Conservation (phyloP, 2,888 invertebrate species). For the Lithophane semibrunnea region DNA sequence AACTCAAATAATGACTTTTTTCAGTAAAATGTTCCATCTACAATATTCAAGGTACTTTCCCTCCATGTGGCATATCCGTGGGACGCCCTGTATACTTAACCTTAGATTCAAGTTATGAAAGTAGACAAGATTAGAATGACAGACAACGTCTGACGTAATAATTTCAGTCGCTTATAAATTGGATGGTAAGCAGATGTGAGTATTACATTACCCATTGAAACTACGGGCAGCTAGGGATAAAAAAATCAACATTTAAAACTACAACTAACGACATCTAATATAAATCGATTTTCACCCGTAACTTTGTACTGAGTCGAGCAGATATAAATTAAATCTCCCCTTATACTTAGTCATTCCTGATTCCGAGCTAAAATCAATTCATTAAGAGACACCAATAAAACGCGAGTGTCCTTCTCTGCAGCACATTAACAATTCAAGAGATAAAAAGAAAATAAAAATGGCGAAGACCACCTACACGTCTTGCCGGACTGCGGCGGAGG, state of each 20-base stretch:
- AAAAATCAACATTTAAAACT: constrained; percentile 9
- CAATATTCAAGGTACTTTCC: no score
- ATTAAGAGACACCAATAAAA: constrained; percentile 74
- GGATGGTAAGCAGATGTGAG: not conserved
- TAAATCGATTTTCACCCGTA: constrained; percentile 60
- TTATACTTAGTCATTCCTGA: constrained; percentile 68
- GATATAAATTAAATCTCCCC: constrained; percentile 65
- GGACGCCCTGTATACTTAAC: not conserved
- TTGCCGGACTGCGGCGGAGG: constrained; percentile 61
- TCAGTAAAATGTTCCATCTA: no score
- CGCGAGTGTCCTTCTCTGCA: constrained; percentile 68
- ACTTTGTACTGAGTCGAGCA: constrained; percentile 57
- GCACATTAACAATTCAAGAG: constrained; percentile 81
- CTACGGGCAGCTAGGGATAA: not conserved
- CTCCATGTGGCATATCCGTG: no score
- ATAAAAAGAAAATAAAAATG: constrained; percentile 67
- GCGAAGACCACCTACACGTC: constrained; percentile 70
- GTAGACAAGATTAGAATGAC: not conserved
- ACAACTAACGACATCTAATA: constrained; percentile 21
- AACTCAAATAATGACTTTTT: no score
- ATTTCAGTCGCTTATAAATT: not conserved
- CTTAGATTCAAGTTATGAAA: not conserved
- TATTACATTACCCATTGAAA: no score
- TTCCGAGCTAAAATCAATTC: constrained; percentile 76
- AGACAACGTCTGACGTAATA: no score